Evolutionary conservation across 2,888 invertebrate species (phyloP), one percentile per base, ranked within the genome.

Genomic region (Leptopilina drosophilae): DNA sequence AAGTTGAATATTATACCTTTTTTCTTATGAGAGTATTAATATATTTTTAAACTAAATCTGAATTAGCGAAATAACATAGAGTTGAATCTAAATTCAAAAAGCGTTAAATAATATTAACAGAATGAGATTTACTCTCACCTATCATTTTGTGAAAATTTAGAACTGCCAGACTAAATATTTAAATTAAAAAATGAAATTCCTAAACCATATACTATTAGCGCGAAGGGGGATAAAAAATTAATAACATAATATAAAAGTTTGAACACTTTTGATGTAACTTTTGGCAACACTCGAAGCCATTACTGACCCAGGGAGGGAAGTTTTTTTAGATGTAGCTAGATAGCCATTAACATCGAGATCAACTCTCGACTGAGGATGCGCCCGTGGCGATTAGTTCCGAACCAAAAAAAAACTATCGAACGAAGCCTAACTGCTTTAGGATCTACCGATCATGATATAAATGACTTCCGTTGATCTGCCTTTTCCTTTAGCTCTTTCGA

Each of bases 361-460:
- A 15, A 62, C 78, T 80, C 81, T 81, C 82, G 78, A 76, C 56
- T 75, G 80, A 83, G 79, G 80, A 82, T 82, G 78, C 79, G 82
- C 81, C 78, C 79, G 76, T 77, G 79, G 78, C 83, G 82, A 84
- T 83, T 84, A 83, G 83, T 83, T 83, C 82, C 83, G 81, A 83
- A 81, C 33, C 80, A 80, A 82, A 80, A 62, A 9, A 9, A 62
- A 62, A 49, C 49, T 49, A 9, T 49, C 49, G 12, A 82, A 82
- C 79, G 77, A 77, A 78, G 81, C 76, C 80, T 80, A 80, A 83
- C 82, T 79, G 81, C 81, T 79, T 42, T 75, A 77, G 81, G 78
- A 81, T 81, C 77, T 77, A 75, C 77, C 82, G 78, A 78, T 84
- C 80, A 78, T 78, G 83, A 82, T 82, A 84, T 83, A 80, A 81